A percentile compares a stretch with the other conserved stretches of the same genome.
Conservation (phyloP, 1,140 invertebrate genomes). For the Octopus sinensis region DNA sequence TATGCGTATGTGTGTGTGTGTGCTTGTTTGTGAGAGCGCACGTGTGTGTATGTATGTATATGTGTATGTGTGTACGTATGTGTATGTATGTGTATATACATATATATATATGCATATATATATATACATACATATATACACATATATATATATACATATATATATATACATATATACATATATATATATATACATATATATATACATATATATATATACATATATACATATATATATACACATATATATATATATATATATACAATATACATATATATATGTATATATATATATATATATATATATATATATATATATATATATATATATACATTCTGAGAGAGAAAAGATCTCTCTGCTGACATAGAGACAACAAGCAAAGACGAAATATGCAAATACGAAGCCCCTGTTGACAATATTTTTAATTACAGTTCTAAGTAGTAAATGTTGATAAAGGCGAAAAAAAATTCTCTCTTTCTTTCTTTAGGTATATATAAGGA, state of each 20-base stretch:
- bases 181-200: constrained; percentile 2
- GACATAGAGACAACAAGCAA: too few species aligned
- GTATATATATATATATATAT: not conserved
- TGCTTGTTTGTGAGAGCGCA: too few species aligned
- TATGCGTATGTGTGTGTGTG: too few species aligned
- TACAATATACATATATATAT: too few species aligned
- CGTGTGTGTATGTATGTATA: too few species aligned
- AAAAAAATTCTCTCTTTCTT: too few species aligned
- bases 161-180: not conserved
- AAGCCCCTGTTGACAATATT: too few species aligned
- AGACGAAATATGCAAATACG: too few species aligned
- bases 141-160: not conserved
- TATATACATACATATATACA: not conserved
- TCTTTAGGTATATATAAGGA: too few species aligned
- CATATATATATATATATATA: not conserved
- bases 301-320: not conserved
- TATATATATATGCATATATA: not conserved
- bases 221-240: not conserved
- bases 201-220: not conserved
- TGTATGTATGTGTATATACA: not conserved
- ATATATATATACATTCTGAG: not conserved
- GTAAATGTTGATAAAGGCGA: too few species aligned
- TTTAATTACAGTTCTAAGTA: too few species aligned
- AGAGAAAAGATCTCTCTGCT: not conserved
- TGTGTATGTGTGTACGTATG: too few species aligned